These are phyloP conservation scores for Pachymerium ferrugineum DNA, from an alignment of 2,888 invertebrate genomes.

Conservation along the genomic window DNA sequence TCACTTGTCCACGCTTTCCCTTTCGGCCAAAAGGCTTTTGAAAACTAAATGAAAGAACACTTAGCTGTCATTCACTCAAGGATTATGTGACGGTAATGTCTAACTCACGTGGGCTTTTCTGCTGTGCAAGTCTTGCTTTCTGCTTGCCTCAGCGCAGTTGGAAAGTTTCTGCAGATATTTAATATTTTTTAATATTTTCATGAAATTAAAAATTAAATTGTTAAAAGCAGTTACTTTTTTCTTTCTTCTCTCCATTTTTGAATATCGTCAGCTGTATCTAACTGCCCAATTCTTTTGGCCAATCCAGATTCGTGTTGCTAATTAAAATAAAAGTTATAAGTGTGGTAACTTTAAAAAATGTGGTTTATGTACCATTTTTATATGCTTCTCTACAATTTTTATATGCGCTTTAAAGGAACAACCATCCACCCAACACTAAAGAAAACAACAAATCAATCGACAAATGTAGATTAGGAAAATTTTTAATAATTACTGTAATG, in stretches of 20 bases:
- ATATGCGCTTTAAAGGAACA: constrained; percentile 74
- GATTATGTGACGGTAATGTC: no score
- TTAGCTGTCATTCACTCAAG: no score
- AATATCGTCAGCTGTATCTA: constrained; percentile 74
- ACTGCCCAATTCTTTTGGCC: constrained; percentile 67
- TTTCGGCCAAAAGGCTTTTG: no score
- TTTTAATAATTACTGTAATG: constrained; percentile 50
- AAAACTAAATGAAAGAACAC: no score
- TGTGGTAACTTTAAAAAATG: no score
- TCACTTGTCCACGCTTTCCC: no score
- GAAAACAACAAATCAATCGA: neutral
- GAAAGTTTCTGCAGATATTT: constrained; percentile 58
- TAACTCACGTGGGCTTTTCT: neutral
- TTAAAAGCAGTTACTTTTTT: constrained; percentile 52
- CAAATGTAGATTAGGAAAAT: neutral
- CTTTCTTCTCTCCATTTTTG: constrained; percentile 77
- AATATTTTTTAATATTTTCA: neutral
- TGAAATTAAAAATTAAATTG: neutral
- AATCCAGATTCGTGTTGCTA: constrained; percentile 75
- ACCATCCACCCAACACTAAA: constrained; percentile 66
- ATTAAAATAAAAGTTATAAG: constrained; percentile 28
- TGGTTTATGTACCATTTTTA: constrained; percentile 57
- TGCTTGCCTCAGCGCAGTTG: constrained; percentile 55
- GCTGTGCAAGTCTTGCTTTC: neutral
- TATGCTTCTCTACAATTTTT: constrained; percentile 71